Conservation (phyloP, 1,140 invertebrate species). For the Camponotus pennsylvanicus region DNA sequence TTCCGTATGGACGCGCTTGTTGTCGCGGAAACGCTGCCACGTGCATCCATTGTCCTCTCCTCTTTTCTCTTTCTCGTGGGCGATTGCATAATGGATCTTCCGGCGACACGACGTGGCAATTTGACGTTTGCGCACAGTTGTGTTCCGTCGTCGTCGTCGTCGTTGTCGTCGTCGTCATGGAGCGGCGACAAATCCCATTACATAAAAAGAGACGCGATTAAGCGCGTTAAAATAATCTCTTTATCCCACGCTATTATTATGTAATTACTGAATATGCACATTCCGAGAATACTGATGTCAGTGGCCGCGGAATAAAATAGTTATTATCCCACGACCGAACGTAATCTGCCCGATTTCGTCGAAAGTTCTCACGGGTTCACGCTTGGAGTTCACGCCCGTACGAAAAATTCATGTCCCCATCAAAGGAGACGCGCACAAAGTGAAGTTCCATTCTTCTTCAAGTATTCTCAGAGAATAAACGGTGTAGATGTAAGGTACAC, state of each 20-base stretch:
- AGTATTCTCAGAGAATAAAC: slow-evolving; percentile 2
- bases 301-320: slow-evolving; percentile 28
- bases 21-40: slow-evolving; percentile 34
- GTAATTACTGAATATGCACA: slow-evolving; percentile 23
- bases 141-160: slow-evolving; percentile 10
- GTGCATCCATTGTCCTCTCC: slow-evolving; percentile 39
- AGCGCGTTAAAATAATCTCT: slow-evolving; percentile 24
- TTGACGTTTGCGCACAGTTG: slow-evolving; percentile 7
- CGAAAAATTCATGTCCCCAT: slow-evolving; percentile 2
- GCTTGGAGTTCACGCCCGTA: no score
- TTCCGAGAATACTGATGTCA: slow-evolving; percentile 34
- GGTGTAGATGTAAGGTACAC: neutral
- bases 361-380: slow-evolving; percentile 23
- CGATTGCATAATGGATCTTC: slow-evolving; percentile 36
- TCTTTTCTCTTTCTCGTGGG: neutral
- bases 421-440: neutral
- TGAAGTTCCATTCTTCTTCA: slow-evolving; percentile 23
- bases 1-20: slow-evolving; percentile 24
- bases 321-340: slow-evolving; percentile 48
- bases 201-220: slow-evolving; percentile 33
- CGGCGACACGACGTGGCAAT: slow-evolving; percentile 23
- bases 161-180: neutral
- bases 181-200: neutral
- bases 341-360: slow-evolving; percentile 25
- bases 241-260: slow-evolving; percentile 48